Base-by-base conservation (phyloP, 2,888 invertebrate genomes). In the Tetranychus piercei region DNA sequence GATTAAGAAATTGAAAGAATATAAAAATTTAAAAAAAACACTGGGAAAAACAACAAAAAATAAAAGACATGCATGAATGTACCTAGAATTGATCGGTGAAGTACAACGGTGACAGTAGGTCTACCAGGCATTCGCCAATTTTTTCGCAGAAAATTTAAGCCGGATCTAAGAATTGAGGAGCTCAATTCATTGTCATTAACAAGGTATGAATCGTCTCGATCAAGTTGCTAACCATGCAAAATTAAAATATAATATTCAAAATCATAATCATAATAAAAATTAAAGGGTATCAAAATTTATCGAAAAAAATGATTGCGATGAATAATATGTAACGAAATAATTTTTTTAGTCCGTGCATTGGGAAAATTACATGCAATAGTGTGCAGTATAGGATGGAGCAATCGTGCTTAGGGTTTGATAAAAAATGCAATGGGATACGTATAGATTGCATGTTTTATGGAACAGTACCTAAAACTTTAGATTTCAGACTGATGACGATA, bases 61-160 rank as follows among this genome's bases (percentile, higher is more conserved):
- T 20, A 18, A 66, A 43, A n/a, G 44, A 22, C 55, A 73, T n/a
- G 34, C 55, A 55, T 55, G 9, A 72, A n/a, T n/a, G 23, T 74
- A 66, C 67, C 67, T 74, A 74, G 67, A 15, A 69, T 66, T 44
- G 20, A 7, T 11, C 44, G 67, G 22, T 45, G 55, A n/a, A 73
- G 22, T 6, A 45, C 9, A 73, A 64, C 45, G 20, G 65, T 2
- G 20, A 95, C 91, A 82, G 94, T 88, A 78, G 99, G 97, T 81
- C 97, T 88, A 81, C 99, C 99, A 82, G 95, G 88, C 86, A 94
- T 91, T 86, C 92, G 92, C 97, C 97, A 99, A 84, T 92, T 92
- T 81, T 91, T 92, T 87, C 96, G 94, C 86, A 96, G 88, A 87
- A 94, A 95, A 87, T 93, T 91, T 82, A 96, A 90, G 86, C 95